Evolutionary conservation across 2,113 vertebrate species (phyloP).

Genomic region (Clarias macrocephalus): DNA sequence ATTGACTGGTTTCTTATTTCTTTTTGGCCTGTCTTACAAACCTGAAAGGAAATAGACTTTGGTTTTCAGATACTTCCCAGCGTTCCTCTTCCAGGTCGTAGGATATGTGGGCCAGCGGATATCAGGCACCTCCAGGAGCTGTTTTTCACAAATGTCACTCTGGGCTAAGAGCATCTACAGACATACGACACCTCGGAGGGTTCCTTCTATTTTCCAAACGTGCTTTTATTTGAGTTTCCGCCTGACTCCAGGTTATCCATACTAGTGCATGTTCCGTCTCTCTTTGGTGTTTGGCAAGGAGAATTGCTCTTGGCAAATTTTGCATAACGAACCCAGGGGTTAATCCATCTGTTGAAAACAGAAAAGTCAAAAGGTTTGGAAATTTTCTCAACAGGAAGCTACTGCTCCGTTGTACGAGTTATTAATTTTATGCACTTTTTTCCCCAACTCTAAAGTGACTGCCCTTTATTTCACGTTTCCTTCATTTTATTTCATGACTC

Average conservation of each 20-base stretch:
- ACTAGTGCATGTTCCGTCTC: neutral
- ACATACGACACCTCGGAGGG: conserved; percentile 9
- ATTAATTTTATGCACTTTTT: conserved; percentile 1
- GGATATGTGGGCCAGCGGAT: conserved; percentile 18
- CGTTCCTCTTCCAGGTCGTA: conserved; percentile 22
- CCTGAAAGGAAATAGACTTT: conserved; percentile 26
- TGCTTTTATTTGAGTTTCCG: conserved; percentile 7
- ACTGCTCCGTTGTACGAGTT: conserved; percentile 8
- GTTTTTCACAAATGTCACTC: conserved; percentile 46
- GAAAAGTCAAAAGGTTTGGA: conserved; percentile 8
- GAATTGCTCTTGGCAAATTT: neutral
- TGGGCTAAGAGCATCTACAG: conserved; percentile 49
- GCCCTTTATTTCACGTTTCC: conserved; percentile 32
- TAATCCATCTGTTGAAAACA: neutral
- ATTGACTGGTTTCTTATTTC: conserved; percentile 10
- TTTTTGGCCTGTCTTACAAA: neutral
- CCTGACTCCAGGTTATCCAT: neutral
- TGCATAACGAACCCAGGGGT: too few relatives aligned
- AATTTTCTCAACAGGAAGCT: conserved; percentile 13
- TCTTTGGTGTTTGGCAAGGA: conserved; percentile 6
- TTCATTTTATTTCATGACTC: conserved; percentile 50
- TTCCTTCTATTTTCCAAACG: neutral
- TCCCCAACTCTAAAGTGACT: conserved; percentile 33
- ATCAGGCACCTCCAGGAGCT: conserved; percentile 39
- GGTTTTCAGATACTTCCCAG: conserved; percentile 18